These are phyloP conservation scores for Leucophora obtusa DNA, from an alignment of 2,888 invertebrate species.

Conservation along the genomic window DNA sequence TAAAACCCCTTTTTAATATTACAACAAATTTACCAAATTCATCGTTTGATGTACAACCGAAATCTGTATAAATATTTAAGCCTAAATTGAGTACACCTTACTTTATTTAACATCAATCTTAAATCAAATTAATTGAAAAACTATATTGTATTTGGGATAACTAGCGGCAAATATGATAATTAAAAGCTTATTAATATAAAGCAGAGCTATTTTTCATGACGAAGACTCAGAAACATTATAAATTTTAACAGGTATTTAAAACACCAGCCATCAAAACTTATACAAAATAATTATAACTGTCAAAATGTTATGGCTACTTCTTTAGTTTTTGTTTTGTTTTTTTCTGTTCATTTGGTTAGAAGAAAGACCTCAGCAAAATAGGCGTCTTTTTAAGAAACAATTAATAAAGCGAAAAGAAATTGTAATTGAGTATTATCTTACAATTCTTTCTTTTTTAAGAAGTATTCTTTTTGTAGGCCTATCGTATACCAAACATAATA, in stretches of 20 bases:
- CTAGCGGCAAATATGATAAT: conserved; percentile 21
- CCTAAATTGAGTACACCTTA: conserved; percentile 22
- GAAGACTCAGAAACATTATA: neutral
- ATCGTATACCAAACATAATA: too few species aligned
- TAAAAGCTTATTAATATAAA: conserved; percentile 44
- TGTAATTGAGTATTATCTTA: neutral
- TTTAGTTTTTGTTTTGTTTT: neutral
- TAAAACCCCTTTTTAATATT: neutral
- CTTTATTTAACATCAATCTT: neutral
- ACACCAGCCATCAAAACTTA: conserved; percentile 10
- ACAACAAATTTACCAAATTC: neutral
- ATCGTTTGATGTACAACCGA: conserved; percentile 21
- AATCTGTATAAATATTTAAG: conserved; percentile 22
- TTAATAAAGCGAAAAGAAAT: conserved; percentile 21
- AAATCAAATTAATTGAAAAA: neutral
- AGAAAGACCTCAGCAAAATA: neutral
- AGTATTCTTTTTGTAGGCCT: neutral
- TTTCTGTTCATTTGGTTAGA: neutral
- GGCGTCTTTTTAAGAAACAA: conserved; percentile 23
- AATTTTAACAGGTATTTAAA: neutral
- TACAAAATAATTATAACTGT: conserved; percentile 18
- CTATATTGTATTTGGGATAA: neutral
- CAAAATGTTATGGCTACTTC: conserved; percentile 13
- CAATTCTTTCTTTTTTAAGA: neutral
- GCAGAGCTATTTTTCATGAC: neutral